Conservation (phyloP, 2,797 vertebrate genomes). For the Poeciliopsis presidionis region DNA sequence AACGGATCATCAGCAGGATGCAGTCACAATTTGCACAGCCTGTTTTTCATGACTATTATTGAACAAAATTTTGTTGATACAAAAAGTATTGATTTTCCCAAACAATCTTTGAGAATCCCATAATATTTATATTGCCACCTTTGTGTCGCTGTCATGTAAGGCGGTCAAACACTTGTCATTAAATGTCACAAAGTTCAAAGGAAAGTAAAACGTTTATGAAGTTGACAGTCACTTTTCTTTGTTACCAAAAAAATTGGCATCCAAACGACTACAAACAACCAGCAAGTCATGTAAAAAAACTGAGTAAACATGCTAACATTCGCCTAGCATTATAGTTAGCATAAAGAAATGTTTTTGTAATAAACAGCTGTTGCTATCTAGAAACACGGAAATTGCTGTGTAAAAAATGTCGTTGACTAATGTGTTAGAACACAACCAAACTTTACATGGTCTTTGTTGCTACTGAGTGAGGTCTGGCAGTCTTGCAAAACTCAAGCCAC, state of each 20-base stretch:
- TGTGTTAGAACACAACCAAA: not conserved
- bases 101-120: not conserved
- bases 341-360: not conserved
- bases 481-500: constrained; percentile 60
- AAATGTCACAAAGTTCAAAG: not conserved
- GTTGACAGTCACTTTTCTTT: not conserved
- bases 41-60: not conserved
- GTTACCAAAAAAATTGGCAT: not conserved
- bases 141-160: not conserved
- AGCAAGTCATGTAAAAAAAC: not conserved
- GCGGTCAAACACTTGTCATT: not conserved
- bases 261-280: not conserved
- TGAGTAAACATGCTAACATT: not conserved
- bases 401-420: not conserved
- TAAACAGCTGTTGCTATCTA: not conserved
- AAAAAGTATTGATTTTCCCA: not conserved
- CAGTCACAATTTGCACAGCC: not conserved
- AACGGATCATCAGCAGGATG: not conserved
- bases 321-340: not conserved
- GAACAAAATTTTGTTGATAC: not conserved
- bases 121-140: no score
- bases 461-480: constrained; percentile 62
- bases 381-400: not conserved
- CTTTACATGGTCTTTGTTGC: constrained; percentile 17
- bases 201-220: not conserved